Base-by-base conservation (phyloP, 1,140 invertebrate species). In the Drosophila melanogaster region DNA sequence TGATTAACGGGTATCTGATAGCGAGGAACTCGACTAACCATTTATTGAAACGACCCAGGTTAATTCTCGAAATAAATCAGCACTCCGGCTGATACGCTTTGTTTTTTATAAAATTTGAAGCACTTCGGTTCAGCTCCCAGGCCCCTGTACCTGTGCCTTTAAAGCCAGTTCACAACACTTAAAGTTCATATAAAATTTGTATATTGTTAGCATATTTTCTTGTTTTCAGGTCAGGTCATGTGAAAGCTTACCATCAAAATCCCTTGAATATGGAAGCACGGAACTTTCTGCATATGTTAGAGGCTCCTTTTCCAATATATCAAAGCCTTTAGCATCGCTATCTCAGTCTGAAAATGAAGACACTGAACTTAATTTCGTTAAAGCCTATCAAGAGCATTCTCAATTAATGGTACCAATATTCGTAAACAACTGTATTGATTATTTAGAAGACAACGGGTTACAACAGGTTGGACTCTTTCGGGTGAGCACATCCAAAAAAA, bases 401-500 rank as follows among this genome's bases (percentile, higher is more conserved):
- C 7, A 58, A 14, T 92, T 92, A n/a, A 93, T 93, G 77, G 94
- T 96, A 4, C 97, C 97, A 0, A 93, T 94, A 22, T 94, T 98
- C 54, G 95, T 98, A 22, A 93, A 93, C 26, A 94, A 95, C 46
- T 98, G 97, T 89, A 95, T 98, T 55, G 94, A 95, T 61, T 96
- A 98, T 92, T 93, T 98, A 33, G 95, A 97, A 85, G 92, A 93
- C 12, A 94, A 96, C 74, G 97, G 97, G 12, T 93, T 98, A 8
- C 94, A 95, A 65, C 97, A 96, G 14, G 93, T 97, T 10, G 97
- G 97, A 1, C 95, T 98, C 46, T 98, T 98, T 93, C 94, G 97
- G 66, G 97, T 98, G 24, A 97, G 96, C 49, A 95, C 96, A 41
- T 98, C 97, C 0, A 97, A 98, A 92, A 98, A 98, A 92, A 94